phyloP scores from a whole-genome alignment of 2,888 invertebrate genomes.

The Eupithecia dodoneata region DNA sequence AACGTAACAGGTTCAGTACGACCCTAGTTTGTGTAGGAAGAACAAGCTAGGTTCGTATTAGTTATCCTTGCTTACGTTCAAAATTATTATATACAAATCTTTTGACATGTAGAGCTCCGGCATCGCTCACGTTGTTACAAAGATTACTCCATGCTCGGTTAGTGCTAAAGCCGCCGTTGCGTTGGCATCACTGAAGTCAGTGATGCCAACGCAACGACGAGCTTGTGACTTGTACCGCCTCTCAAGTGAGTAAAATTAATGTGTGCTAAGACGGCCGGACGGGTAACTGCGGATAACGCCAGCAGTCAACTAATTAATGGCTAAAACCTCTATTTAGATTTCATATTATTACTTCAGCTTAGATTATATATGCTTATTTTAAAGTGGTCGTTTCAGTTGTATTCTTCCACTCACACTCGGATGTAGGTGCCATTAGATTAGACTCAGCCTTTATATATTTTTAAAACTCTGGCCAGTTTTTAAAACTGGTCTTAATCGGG shows the following conservation, averaged over 20 bases:
- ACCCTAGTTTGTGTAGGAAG: no score
- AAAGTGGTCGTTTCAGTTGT: background rate
- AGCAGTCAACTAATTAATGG: slow-evolving; percentile 51
- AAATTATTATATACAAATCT: background rate
- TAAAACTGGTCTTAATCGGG: background rate
- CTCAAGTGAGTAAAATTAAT: slow-evolving; percentile 50
- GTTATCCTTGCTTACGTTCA: no score
- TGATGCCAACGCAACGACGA: no score
- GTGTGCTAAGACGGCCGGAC: slow-evolving; percentile 45
- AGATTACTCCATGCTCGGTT: no score
- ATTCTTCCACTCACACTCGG: background rate
- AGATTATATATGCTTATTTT: background rate
- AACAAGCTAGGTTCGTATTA: no score
- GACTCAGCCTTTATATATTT: background rate
- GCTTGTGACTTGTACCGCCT: slow-evolving; percentile 36
- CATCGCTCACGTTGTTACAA: no score
- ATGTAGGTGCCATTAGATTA: no score
- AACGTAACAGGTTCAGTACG: no score
- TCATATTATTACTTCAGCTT: background rate
- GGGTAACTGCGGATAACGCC: slow-evolving; percentile 53
- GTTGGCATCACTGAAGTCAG: background rate
- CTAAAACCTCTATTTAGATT: slow-evolving; percentile 30
- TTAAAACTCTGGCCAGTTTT: background rate
- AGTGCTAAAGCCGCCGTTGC: no score
- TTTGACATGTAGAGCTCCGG: background rate